Base-by-base conservation (phyloP, 2,797 vertebrate genomes). In the Pseudochromis fuscus region DNA sequence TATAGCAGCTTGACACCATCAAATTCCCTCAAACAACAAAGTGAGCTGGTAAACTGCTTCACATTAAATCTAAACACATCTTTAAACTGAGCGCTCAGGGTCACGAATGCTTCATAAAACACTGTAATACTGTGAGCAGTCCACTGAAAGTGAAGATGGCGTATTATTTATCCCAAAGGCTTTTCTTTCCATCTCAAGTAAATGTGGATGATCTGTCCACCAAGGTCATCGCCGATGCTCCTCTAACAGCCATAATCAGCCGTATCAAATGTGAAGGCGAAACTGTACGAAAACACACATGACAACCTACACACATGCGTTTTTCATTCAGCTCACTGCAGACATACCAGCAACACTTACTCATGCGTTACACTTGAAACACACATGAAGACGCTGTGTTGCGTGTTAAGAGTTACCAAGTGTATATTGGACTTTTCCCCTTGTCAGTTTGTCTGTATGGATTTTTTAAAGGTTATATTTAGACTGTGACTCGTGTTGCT, bases 391-490 rank as follows among this genome's bases (percentile, higher is more conserved):
- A 69, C 1, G 5, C 24, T 53, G 62, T 16, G 27, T 8, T 60
- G 59, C 58, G 57, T n/a, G 52, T 75, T 42, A 75, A 55, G 28
- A 52, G 18, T 18, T 12, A 55, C 5, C 15, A 9, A 24, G 44
- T 40, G 28, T 63, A 44, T 44, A 72, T 50, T 79, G 57, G 56
- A 72, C 81, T 59, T 53, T n/a, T 60, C 55, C 51, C 25, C 19
- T 11, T 7, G 61, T 81, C 48, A 51, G 48, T 52, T 37, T 61
- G 63, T 61, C 21, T 63, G 33, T 52, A 87, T 79, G 23, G 72
- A 82, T 75, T 79, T 81, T 62, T 48, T 19, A 82, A 82, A 84
- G 74, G 59, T 79, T 44, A 62, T 45, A 77, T 82, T 73, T 57
- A 68, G 15, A 28, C 57, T 11, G 30, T 53, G 46, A 73, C 50